Base-by-base conservation (phyloP, 2,888 invertebrate genomes). In the Drosophila nr. fundita region DNA sequence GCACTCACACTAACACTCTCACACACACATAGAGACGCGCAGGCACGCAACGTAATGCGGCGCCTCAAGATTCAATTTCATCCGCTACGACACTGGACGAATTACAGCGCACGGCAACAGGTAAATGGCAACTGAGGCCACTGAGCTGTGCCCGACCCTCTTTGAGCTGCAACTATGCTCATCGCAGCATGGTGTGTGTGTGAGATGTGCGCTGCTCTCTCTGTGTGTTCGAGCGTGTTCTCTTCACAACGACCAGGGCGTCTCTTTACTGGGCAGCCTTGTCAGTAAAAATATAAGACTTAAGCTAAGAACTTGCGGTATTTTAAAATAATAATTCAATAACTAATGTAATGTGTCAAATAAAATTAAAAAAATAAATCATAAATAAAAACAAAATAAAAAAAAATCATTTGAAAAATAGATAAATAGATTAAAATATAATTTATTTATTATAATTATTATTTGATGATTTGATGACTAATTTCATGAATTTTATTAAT, bases 101-200 rank as follows among this genome's bases (percentile, higher is more conserved):
- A 68, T 75, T 76, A 83, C 90, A 83, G 79, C 80, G 76, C 89
- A 73, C 88, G 90, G 78, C 85, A 81, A 86, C 91, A 91, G 91
- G 82, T 89, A 91, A 91, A 91, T 86, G 78, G 82, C 83, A 90
- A 91, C 91, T 91, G 91, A 88, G 64, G 11, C 40, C 54, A 49
- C 65, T 65, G 45, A 57, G 36, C 50, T 59, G 21, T 45, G 55
- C 55, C 50, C 61, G 62, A 62, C 29, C 40, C 64, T 58, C 76
- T 24, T 71, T 34, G 24, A 42, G 57, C 30, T 42, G 52, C 57
- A 52, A n/a, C 30, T 58, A 48, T n/a, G 38, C 15, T 55, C 34
- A 30, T n/a, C 21, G 7, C 24, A 27, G n/a, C 38, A 15, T 45
- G 8, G 48, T 34, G 24, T 53, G 38, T 10, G 30, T 64, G 32